Evolutionary conservation across 2,797 vertebrate genomes (phyloP), one percentile per base, ranked within the genome.

Genomic region (Gila robusta): DNA sequence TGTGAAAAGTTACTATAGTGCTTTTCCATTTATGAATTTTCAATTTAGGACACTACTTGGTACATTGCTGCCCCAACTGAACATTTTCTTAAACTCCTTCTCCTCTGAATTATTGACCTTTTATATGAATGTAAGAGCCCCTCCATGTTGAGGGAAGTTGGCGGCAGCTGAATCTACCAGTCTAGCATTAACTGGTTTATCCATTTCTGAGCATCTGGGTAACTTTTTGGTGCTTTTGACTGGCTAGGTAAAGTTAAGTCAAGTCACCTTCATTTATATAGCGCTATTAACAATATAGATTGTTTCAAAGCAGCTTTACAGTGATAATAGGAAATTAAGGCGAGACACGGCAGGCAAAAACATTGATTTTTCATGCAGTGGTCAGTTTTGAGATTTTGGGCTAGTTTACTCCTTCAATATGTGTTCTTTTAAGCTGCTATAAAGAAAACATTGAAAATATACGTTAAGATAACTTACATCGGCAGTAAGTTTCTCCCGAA

Each of bases 181-280:
- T 67, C 59, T 54, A 41, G 44, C 23, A 49, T 73, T 47, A 47
- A 47, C 71, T 66, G 71, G 19, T 16, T 66, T 26, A 69, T 77
- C 72, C 32, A 19, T 84, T 77, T 84, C 47, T 39, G 56, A 37
- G 21, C 28, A 28, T 66, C 41, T 47, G 28, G 41, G 59, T 26
- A 83, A 52, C 26, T 82, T 82, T 82, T 62, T 35, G 37, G 37
- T 32, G 23, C 32, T 71, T 41, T 44, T 82, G 64, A 32, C 14
- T 66, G 6, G 62, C 62, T 17, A 3, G 12, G 26, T 66, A 66
- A 32, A 32, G 28, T 32, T 32, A 32, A 32, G 28, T 32, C 28
- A 32, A 32, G 28, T 32, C 28, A 32, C 28, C 28, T 32, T 32
- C 28, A 32, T 32, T 32, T 32, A 1, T 32, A 32, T 32, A 32